Percentiles rank a stretch among this genome's conserved stretches.
phyloP scores from a whole-genome alignment of 64 coral and sea anemone species.

The Trachythela sp. region DNA sequence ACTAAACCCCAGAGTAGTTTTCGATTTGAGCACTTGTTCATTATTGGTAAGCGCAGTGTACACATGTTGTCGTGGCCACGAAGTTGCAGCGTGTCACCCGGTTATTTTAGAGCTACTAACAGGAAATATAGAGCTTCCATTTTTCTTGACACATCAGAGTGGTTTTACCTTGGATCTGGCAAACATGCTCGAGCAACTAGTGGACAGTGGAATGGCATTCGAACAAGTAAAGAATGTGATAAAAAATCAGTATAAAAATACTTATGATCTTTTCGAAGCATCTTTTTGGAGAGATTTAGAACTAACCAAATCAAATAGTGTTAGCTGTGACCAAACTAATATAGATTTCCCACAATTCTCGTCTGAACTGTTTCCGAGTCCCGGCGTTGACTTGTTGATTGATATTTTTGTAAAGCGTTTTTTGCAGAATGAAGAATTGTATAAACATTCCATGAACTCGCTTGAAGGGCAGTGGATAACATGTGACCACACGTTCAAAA shows the following conservation, averaged over 20 bases:
- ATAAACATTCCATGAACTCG: background rate
- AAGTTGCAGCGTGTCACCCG: background rate
- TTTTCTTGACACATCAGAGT: background rate
- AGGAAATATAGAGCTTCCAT: background rate
- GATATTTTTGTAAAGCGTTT: background rate
- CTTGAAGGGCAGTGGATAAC: background rate
- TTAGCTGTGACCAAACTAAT: background rate
- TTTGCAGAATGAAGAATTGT: background rate
- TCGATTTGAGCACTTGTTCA: background rate
- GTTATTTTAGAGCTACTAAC: background rate
- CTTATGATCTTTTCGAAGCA: background rate
- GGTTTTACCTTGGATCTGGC: background rate
- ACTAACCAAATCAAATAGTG: background rate
- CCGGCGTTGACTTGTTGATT: background rate
- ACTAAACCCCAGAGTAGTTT: background rate
- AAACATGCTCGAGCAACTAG: background rate
- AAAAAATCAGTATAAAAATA: background rate
- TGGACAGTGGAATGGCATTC: background rate
- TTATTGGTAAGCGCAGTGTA: background rate
- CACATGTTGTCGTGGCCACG: background rate
- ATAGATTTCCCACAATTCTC: background rate
- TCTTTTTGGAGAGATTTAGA: background rate
- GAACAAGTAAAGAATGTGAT: background rate
- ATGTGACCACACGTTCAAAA: slow-evolving; percentile 15
- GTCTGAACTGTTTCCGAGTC: background rate